Percentiles rank a stretch among this genome's conserved stretches.
These are phyloP conservation scores for Phacellophora camtschatica DNA, from an alignment of 30 jellyfish, hydroid and myxozoan genomes.

Conservation along the genomic window DNA sequence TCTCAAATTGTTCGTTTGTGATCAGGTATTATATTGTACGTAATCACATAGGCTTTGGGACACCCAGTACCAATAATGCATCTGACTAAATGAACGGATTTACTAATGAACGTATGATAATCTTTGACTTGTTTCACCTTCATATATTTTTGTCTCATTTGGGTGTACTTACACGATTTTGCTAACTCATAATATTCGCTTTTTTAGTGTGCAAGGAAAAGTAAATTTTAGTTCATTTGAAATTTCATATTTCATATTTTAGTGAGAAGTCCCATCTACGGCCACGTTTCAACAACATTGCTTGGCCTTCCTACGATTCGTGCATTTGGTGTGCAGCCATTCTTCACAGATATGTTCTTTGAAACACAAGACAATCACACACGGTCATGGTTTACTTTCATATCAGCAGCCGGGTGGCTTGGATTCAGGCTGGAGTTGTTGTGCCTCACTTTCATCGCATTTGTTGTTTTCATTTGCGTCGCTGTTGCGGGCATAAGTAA, in stretches of 20 bases:
- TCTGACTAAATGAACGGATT: too few species aligned
- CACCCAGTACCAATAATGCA: too few species aligned
- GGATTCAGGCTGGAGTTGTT: conserved; percentile 72
- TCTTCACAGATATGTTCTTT: conserved; percentile 69
- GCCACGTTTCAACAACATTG: conserved; percentile 90
- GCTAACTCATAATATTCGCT: too few species aligned
- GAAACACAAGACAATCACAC: conserved; percentile 87
- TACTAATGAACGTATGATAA: too few species aligned
- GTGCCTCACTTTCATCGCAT: conserved; percentile 42
- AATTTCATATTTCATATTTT: neutral
- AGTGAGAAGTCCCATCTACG: conserved; percentile 92
- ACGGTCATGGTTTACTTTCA: conserved; percentile 75
- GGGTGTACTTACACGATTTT: too few species aligned
- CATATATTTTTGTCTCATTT: too few species aligned
- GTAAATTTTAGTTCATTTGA: too few species aligned
- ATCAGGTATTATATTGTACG: too few species aligned
- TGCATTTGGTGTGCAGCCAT: conserved; percentile 82
- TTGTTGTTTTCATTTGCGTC: conserved; percentile 48
- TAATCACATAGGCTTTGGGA: too few species aligned
- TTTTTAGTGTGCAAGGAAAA: too few species aligned
- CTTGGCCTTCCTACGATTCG: conserved; percentile 96
- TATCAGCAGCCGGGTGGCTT: conserved; percentile 84
- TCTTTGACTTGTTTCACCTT: too few species aligned
- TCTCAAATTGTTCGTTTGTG: too few species aligned
- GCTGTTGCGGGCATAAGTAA: conserved; percentile 70